Percentiles rank a stretch among this genome's conserved stretches.
phyloP scores from a whole-genome alignment of 2,113 vertebrate genomes.

The Ptychochromis oligacanthus region DNA sequence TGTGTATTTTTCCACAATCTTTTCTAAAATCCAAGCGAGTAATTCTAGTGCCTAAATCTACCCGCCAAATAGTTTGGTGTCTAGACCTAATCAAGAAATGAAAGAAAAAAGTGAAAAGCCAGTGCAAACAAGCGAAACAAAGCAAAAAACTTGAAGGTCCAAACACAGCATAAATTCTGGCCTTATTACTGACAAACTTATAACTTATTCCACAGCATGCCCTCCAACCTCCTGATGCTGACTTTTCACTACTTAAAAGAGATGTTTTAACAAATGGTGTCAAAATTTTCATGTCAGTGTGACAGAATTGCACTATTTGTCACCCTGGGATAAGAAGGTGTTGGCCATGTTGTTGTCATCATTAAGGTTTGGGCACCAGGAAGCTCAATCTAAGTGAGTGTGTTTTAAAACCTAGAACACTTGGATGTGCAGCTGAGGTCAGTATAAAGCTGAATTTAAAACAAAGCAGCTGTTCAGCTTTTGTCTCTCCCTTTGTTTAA shows the following conservation, averaged over 20 bases:
- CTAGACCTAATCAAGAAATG: too few species aligned
- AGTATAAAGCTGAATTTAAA: slow-evolving; percentile 29
- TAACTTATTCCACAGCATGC: too few species aligned
- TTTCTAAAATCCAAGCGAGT: too few species aligned
- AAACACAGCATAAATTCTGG: too few species aligned
- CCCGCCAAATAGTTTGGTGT: too few species aligned
- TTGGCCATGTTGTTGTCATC: background rate
- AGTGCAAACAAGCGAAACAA: background rate
- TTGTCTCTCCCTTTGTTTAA: slow-evolving; percentile 26
- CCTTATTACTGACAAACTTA: too few species aligned
- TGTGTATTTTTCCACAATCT: background rate
- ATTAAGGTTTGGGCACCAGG: background rate
- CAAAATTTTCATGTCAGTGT: background rate
- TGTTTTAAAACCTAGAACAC: background rate
- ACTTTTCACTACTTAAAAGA: background rate
- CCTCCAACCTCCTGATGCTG: too few species aligned
- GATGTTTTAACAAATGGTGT: too few species aligned
- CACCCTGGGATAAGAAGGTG: background rate
- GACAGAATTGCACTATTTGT: background rate
- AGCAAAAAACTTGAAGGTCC: too few species aligned
- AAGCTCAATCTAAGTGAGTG: background rate
- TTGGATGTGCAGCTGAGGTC: slow-evolving; percentile 13
- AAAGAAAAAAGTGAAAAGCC: too few species aligned
- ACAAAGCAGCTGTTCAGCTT: slow-evolving; percentile 36
- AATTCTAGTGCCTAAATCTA: too few species aligned